Evolutionary conservation across 2,888 invertebrate genomes (phyloP).

Genomic region (Oxyteleia sp.): DNA sequence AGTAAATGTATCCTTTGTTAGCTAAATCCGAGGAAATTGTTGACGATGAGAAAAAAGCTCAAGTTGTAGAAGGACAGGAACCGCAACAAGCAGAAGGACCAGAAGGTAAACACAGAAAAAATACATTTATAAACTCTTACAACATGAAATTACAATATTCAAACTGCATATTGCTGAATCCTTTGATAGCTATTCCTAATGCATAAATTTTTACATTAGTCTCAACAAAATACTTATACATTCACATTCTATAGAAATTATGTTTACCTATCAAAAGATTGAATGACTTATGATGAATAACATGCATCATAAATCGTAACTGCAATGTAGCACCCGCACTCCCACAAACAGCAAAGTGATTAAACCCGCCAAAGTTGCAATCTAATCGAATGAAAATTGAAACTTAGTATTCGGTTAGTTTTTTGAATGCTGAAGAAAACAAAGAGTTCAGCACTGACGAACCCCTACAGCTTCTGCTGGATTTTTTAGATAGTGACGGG

Average conservation of each 20-base stretch:
- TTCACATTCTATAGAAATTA: background rate
- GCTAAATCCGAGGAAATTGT: constrained; percentile 85
- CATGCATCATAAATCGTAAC: constrained; percentile 20
- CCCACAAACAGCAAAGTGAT: constrained; percentile 48
- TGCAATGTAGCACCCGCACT: constrained; percentile 20
- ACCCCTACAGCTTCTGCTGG: constrained; percentile 26
- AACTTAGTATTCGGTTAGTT: constrained; percentile 42
- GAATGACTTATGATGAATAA: constrained; percentile 13
- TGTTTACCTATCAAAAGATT: background rate
- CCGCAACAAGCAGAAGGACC: constrained; percentile 84
- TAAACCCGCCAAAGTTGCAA: constrained; percentile 41
- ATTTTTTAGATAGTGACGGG: constrained; percentile 28
- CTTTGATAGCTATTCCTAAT: constrained; percentile 4
- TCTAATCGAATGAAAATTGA: constrained; percentile 54
- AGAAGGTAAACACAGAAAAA: constrained; percentile 83
- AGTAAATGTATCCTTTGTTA: constrained; percentile 79
- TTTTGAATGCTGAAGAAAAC: constrained; percentile 48
- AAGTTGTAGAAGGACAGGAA: constrained; percentile 77
- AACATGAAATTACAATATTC: constrained; percentile 9
- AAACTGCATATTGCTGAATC: constrained; percentile 20
- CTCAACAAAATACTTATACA: background rate
- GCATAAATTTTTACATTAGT: background rate
- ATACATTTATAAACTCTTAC: constrained; percentile 16
- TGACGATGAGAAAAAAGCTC: constrained; percentile 87
- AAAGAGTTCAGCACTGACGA: constrained; percentile 36